phyloP scores from a whole-genome alignment of 2,888 invertebrate species.

The Taphrorychus bicolor region DNA sequence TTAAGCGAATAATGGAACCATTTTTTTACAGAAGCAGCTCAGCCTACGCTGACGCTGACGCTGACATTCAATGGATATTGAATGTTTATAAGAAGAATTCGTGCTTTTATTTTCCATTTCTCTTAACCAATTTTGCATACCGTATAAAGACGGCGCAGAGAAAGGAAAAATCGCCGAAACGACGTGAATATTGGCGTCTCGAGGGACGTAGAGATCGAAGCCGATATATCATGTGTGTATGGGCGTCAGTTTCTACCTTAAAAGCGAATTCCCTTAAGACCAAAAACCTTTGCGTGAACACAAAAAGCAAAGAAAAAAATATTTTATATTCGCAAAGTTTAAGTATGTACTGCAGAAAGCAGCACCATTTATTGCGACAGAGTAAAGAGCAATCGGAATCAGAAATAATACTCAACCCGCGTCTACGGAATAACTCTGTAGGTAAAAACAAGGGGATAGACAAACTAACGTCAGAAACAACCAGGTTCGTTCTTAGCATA shows the following conservation, averaged over 20 bases:
- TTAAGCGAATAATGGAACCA: too few species aligned
- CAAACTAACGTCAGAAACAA: constrained; percentile 2
- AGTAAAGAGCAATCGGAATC: too few species aligned
- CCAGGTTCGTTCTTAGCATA: constrained; percentile 44
- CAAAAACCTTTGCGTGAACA: constrained; percentile 30
- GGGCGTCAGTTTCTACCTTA: constrained; percentile 28
- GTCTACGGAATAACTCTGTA: too few species aligned
- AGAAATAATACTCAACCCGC: too few species aligned
- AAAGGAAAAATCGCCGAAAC: constrained; percentile 27
- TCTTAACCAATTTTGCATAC: constrained; percentile 1
- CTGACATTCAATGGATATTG: too few species aligned
- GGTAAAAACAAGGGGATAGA: too few species aligned
- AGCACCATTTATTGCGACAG: too few species aligned
- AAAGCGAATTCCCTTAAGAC: constrained; percentile 20
- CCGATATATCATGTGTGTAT: constrained; percentile 22
- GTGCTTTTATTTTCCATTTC: background rate
- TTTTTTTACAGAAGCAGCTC: too few species aligned
- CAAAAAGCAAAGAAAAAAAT: background rate
- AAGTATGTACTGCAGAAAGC: background rate
- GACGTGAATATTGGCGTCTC: constrained; percentile 28
- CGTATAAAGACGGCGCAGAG: constrained; percentile 9
- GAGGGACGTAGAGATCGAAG: constrained; percentile 23
- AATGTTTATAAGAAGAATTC: too few species aligned
- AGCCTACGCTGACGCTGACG: too few species aligned
- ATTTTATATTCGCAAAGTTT: background rate